Evolutionary conservation across 1,140 invertebrate species (phyloP).

Genomic region (Oppia nitens): DNA sequence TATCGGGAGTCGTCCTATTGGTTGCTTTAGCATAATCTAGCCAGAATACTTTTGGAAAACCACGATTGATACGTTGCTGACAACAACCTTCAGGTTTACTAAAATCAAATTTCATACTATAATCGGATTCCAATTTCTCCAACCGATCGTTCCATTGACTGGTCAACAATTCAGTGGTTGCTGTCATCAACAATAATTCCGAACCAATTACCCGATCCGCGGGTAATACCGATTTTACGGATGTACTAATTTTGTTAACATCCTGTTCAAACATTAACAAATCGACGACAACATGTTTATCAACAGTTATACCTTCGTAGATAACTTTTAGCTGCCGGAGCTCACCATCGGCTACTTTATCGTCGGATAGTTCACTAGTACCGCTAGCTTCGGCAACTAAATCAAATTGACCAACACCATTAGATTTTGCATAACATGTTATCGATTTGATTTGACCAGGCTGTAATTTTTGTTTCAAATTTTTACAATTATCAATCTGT

Average conservation of each 20-base stretch:
- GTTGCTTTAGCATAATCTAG: not conserved
- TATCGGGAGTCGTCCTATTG: not conserved
- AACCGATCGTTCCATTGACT: not conserved
- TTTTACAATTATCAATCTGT: not conserved
- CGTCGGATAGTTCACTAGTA: not conserved
- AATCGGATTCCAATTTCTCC: not conserved
- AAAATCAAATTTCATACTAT: not conserved
- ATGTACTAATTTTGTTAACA: not conserved
- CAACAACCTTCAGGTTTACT: not conserved
- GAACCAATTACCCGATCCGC: not conserved
- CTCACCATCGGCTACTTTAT: not conserved
- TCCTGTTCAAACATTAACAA: not conserved
- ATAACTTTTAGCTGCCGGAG: not conserved
- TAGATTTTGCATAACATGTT: not conserved
- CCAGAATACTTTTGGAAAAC: not conserved
- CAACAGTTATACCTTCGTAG: not conserved
- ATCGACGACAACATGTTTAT: not conserved
- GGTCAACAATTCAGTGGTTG: not conserved
- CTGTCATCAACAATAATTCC: not conserved
- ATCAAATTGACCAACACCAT: not conserved
- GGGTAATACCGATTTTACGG: not conserved
- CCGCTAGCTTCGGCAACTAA: not conserved
- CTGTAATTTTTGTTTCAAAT: no score
- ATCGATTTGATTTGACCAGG: conserved; percentile 41
- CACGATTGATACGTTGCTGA: not conserved